Base-by-base conservation (phyloP, 1,140 invertebrate species). In the Leptoteleia sp. region DNA sequence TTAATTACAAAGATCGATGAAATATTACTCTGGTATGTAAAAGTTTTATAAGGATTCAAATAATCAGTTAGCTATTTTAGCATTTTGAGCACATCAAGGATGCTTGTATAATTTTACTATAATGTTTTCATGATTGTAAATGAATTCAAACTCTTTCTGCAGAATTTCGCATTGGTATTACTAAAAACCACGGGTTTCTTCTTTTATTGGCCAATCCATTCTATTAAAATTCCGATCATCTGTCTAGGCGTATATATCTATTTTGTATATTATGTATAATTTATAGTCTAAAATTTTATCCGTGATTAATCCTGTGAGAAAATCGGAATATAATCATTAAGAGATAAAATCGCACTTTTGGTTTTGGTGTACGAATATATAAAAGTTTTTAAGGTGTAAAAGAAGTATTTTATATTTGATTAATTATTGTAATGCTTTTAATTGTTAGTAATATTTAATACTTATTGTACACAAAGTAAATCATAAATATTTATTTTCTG, bases 221-320 rank as follows among this genome's bases (percentile, higher is more conserved):
- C n/a, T n/a, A 54, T 54, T 54, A 25, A 54, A 54, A 54, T 54
- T 54, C 33, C 33, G 16, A 48, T 29, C 22, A 48, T 31, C 27
- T 9, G 45, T 31, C 22, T 4, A 5, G 5, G 4, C 8, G n/a
- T 19, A 19, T 40, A 40, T 40, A 5, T 7, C 27, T 7, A 7
- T 4, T 29, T n/a, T n/a, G n/a, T n/a, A n/a, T n/a, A n/a, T n/a
- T n/a, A n/a, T n/a, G n/a, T 29, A 29, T 29, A 29, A 29, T 4
- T 4, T 29, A 29, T 7, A 29, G n/a, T n/a, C n/a, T 7, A 29
- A 6, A 7, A 7, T 29, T 29, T 4, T 29, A 7, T 13, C 3
- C 11, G 3, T 42, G 17, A 3, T 42, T 19, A 11, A 19, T 3
- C 11, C 6, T 4, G 12, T n/a, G 17, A 19, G 12, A 17, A 42